These are phyloP conservation scores for Ormyrus labotus DNA, from an alignment of 2,888 invertebrate species.

Conservation along the genomic window DNA sequence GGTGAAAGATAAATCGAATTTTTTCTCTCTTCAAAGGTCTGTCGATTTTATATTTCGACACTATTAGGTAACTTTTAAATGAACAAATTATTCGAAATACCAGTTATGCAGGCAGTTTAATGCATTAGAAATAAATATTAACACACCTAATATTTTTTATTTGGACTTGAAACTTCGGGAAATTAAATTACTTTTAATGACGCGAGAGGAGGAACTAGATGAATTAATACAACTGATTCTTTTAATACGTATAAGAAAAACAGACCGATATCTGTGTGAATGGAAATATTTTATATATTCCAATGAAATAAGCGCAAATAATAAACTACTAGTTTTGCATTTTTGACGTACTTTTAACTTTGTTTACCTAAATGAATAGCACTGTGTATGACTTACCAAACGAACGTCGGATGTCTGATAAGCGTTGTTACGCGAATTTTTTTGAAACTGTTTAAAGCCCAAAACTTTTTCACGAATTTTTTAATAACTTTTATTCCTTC, in stretches of 20 bases:
- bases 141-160: neutral
- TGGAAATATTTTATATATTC: constrained; percentile 10
- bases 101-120: neutral
- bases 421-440: constrained; percentile 3
- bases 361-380: neutral
- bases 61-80: constrained; percentile 7
- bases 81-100: neutral
- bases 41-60: neutral
- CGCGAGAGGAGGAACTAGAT: neutral
- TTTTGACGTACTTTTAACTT: constrained; percentile 12
- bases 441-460: constrained; percentile 22
- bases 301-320: constrained; percentile 21
- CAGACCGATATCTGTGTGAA: neutral
- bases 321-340: constrained; percentile 3
- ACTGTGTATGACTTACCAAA: constrained; percentile 9
- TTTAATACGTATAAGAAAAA: constrained; percentile 6
- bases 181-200: no score
- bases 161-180: no score
- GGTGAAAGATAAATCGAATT: neutral
- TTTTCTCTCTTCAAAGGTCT: neutral
- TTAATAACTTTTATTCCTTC: neutral
- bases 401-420: constrained; percentile 23
- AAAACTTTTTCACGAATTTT: constrained; percentile 10
- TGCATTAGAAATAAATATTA: neutral
- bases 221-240: constrained; percentile 19